Percentiles rank a stretch among this genome's conserved stretches.
phyloP scores from a whole-genome alignment of 2,888 invertebrate genomes.

The Lordiphosa andalusiaca region DNA sequence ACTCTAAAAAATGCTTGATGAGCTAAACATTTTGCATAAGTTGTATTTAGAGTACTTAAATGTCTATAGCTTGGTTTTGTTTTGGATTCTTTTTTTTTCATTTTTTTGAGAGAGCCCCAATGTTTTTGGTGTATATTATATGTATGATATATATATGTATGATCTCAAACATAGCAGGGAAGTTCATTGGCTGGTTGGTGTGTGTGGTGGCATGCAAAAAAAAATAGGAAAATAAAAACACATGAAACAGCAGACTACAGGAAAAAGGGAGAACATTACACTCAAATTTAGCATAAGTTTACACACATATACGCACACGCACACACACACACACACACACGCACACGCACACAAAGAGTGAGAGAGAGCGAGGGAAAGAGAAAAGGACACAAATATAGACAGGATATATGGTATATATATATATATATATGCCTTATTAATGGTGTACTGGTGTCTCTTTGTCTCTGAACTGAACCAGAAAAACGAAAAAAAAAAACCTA shows the following conservation, averaged over 20 bases:
- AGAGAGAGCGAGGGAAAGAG: slow-evolving; percentile 14
- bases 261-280: slow-evolving; percentile 38
- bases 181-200: too few species aligned
- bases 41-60: too few species aligned
- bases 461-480: slow-evolving; percentile 21
- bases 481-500: slow-evolving; percentile 12
- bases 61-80: too few species aligned
- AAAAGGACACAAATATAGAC: not conserved
- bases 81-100: too few species aligned
- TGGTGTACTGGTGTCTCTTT: slow-evolving; percentile 39
- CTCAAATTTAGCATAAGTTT: slow-evolving; percentile 45
- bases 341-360: slow-evolving; percentile 1
- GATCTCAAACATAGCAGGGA: too few species aligned
- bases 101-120: too few species aligned
- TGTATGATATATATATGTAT: too few species aligned
- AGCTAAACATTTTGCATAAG: too few species aligned
- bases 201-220: not conserved
- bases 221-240: slow-evolving; percentile 19
- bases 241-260: slow-evolving; percentile 49
- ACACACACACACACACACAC: not conserved
- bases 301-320: slow-evolving; percentile 33
- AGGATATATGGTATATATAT: slow-evolving; percentile 39
- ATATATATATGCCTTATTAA: slow-evolving; percentile 37
- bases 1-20: too few species aligned
- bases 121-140: too few species aligned